Base-by-base conservation (phyloP, 1,140 invertebrate species). In the Linepithema humile region DNA sequence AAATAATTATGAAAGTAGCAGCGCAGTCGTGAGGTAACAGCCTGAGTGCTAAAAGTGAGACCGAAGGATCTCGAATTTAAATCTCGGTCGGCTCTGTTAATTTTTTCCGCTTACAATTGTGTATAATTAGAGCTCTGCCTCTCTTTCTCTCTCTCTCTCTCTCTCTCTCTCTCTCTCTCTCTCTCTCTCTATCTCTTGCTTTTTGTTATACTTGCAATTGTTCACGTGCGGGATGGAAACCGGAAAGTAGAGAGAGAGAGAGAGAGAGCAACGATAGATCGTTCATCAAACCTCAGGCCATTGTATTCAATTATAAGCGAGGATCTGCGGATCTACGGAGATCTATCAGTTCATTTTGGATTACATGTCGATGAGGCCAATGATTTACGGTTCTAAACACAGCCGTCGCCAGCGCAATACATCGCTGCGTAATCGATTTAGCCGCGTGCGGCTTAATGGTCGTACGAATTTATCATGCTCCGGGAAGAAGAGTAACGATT, bases 291-390 rank as follows among this genome's bases (percentile, higher is more conserved):
- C 43, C 64, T 80, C 64, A 15, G 50, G 9, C 26, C 75, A 80
- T 57, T 70, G 64, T 70, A 70, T 80, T 48, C 26, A 80, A 70
- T 80, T 80, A 80, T 70, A 23, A 70, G 48, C 45, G 75, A 78
- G 62, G 40, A 80, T 70, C 75, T 80, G 64, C 48, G 64, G 55
- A 69, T 80, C 75, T 40, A 69, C 48, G 23, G 64, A 55, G 48
- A 69, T 69, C 64, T 40, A 55, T 70, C 48, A 57, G 48, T 55
- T 23, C 75, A 32, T 38, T 80, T 80, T 55, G 38, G 35, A 69
- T 67, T 80, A 69, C 35, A 69, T 40, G 55, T 40, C 48, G 75
- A 80, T 23, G 40, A 15, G 45, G 12, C 35, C 43, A 69, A 57
- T 70, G 75, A 80, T 80, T 70, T 80, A 80, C 75, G 38, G 35